Evolutionary conservation across 2,797 vertebrate species (phyloP).

Genomic region (Neosilurus hyrtlii): DNA sequence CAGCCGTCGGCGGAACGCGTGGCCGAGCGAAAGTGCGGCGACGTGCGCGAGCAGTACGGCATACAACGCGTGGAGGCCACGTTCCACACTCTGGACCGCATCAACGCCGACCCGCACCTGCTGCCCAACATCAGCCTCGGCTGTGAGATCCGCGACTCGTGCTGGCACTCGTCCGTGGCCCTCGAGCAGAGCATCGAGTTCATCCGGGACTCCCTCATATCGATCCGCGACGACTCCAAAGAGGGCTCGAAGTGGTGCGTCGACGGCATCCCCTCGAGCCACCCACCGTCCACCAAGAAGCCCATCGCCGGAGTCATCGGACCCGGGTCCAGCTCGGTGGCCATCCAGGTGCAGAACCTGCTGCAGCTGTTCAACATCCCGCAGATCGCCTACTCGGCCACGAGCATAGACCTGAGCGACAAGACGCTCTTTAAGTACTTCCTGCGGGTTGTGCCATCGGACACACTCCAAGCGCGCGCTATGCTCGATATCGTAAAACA

Average conservation of each 20-base stretch:
- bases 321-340: constrained; percentile 97
- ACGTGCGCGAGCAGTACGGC: constrained; percentile 96
- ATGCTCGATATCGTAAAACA: constrained; percentile 97
- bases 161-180: constrained; percentile 97
- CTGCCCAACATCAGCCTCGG: constrained; percentile 95
- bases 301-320: constrained; percentile 97
- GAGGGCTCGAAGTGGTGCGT: constrained; percentile 89
- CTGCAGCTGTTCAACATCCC: constrained; percentile 98
- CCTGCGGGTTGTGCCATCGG: constrained; percentile 93
- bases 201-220: constrained; percentile 96
- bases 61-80: constrained; percentile 98
- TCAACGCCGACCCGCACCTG: constrained; percentile 87
- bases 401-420: constrained; percentile 97
- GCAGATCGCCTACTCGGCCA: constrained; percentile 97
- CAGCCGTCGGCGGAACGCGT: constrained; percentile 95
- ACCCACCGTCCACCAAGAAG: constrained; percentile 83
- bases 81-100: constrained; percentile 96
- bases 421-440: constrained; percentile 98
- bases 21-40: constrained; percentile 95
- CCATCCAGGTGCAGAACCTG: constrained; percentile 97
- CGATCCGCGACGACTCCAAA: constrained; percentile 87
- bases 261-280: constrained; percentile 82
- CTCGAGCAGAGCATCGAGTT: constrained; percentile 99
- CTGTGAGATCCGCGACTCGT: constrained; percentile 97
- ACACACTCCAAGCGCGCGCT: constrained; percentile 92